phyloP scores from a whole-genome alignment of 1,140 invertebrate species.

The Muscidifurax raptorellus region DNA sequence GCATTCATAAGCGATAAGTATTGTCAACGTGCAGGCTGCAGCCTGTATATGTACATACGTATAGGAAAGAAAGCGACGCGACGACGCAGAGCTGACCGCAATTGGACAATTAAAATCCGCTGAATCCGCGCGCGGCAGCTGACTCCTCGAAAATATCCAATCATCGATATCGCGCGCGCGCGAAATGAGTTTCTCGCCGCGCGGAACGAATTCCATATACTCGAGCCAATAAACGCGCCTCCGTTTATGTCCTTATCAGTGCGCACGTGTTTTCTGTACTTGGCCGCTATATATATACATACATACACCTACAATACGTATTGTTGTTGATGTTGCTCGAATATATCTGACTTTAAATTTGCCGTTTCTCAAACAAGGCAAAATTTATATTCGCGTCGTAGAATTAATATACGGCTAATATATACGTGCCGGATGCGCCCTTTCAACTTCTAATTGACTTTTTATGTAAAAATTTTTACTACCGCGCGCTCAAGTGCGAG shows the following conservation, averaged over 20 bases:
- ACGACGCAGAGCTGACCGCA: slow-evolving; percentile 7
- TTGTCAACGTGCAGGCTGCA: background rate
- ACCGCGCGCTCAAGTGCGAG: too few species aligned
- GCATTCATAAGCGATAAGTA: slow-evolving; percentile 32
- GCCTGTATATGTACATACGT: background rate
- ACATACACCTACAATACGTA: too few species aligned
- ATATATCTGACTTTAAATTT: too few species aligned
- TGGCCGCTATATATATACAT: too few species aligned
- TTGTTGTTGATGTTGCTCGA: too few species aligned
- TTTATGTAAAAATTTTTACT: slow-evolving; percentile 20
- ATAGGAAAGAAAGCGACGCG: background rate
- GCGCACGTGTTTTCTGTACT: background rate
- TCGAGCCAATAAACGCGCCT: slow-evolving; percentile 1
- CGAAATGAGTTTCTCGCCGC: slow-evolving; percentile 30
- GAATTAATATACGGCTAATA: background rate
- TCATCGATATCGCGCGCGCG: slow-evolving; percentile 5
- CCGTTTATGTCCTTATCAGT: slow-evolving; percentile 4
- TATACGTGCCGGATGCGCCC: background rate
- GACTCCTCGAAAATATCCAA: slow-evolving; percentile 33
- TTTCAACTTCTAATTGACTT: slow-evolving; percentile 25
- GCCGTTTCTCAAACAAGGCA: too few species aligned
- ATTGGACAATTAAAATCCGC: slow-evolving; percentile 43
- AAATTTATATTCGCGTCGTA: too few species aligned
- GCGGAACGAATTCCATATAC: background rate
- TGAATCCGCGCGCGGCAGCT: slow-evolving; percentile 15